Evolutionary conservation across 2,113 vertebrate species (phyloP).

Genomic region (Actinemys pallida): DNA sequence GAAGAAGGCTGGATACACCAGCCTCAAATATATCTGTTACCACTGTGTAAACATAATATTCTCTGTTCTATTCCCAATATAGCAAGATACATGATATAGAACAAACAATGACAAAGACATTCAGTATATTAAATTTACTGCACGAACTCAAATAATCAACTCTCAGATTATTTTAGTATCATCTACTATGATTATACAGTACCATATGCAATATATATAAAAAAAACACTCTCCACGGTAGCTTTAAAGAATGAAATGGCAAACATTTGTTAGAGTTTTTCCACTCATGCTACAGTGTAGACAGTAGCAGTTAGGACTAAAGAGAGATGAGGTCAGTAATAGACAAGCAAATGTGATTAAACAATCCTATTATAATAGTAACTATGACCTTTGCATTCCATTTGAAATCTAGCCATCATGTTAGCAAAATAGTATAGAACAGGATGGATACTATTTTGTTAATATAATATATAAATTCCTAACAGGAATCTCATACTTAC

Average conservation of each 20-base stretch:
- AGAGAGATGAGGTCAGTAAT: slow-evolving; percentile 52
- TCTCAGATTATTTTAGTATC: not conserved
- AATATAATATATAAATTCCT: slow-evolving; percentile 57
- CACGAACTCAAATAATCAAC: not conserved
- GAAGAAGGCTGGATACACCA: not conserved
- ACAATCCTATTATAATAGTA: slow-evolving; percentile 32
- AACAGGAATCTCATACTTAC: slow-evolving; percentile 54
- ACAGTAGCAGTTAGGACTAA: not conserved
- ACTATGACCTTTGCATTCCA: slow-evolving; percentile 67
- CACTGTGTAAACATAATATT: not conserved
- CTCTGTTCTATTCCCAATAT: not conserved
- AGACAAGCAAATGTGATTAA: slow-evolving; percentile 60
- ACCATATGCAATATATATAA: not conserved
- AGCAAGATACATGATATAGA: not conserved
- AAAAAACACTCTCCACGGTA: not conserved
- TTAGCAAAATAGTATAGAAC: slow-evolving; percentile 62
- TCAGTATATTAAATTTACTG: not conserved
- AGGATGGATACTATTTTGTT: slow-evolving; percentile 47
- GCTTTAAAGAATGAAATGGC: not conserved
- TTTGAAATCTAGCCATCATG: slow-evolving; percentile 53
- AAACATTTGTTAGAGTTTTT: not conserved
- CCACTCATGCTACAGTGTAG: not conserved
- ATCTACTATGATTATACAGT: not conserved
- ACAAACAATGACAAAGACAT: not conserved
- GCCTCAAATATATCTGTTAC: not conserved